Evolutionary conservation across 1,140 invertebrate genomes (phyloP), one percentile per base, ranked within the genome.

Genomic region (Belonocnema kinseyi): DNA sequence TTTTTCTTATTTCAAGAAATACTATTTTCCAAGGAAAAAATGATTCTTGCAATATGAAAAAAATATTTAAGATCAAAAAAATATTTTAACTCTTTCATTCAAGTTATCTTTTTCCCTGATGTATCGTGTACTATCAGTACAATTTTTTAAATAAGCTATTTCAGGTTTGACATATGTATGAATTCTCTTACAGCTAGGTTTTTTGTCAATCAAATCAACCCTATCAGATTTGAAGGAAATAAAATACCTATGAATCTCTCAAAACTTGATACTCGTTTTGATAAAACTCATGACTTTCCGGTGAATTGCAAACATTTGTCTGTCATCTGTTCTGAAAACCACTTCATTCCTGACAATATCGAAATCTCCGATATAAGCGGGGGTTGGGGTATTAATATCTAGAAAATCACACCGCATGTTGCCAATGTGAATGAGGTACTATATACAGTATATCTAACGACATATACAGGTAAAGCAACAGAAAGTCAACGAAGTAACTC

Each of bases 401-500:
- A 26, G 61, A 66, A 40, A 66, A 66, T 66, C 61, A 66, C 61
- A 66, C 61, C n/a, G 61, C 61, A 66, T 66, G 61, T n/a, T 40
- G 26, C 40, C 61, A 66, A 66, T 66, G 6, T 66, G 26, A 66
- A 66, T 26, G 14, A 66, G 26, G 33, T 66, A 33, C 1, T 66
- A 66, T 46, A 66, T 33, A 66, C n/a, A 33, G 19, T 17, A 56
- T 56, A 56, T 66, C n/a, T 17, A 40, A 16, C n/a, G 46, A 40
- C 10, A 66, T n/a, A n/a, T 40, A 40, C 13, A 66, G 61, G 33
- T 53, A 54, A 50, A 73, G 26, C 61, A 53, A 73, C 19, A 72
- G 33, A 74, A 61, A 76, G 19, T 71, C 6, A 66, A 74, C 72
- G 77, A 73, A 78, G 73, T 74, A 85, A 81, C 82, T 78, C 78